Percentiles rank a stretch among this genome's conserved stretches.
Evolutionary conservation across 35 echinoderm and acorn worm genomes (phyloP).

Genomic region (Acanthaster planci): DNA sequence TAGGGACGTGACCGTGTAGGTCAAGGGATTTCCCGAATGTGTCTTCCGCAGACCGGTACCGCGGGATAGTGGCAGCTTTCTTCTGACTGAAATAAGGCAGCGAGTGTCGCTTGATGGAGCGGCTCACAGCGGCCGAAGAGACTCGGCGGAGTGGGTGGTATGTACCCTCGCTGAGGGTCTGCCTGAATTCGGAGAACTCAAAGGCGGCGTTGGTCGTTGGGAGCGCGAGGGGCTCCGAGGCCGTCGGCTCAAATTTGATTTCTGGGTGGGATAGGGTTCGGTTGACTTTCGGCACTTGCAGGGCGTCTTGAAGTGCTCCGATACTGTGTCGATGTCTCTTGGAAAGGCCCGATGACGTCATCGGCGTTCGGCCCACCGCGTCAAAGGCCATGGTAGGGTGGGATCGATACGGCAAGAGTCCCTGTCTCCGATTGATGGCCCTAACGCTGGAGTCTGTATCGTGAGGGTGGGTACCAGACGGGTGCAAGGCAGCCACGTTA

Average conservation of each 20-base stretch:
- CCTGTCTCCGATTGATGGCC: too few species aligned
- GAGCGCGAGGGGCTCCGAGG: neutral
- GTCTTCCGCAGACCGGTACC: conserved; percentile 3
- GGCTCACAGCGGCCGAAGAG: neutral
- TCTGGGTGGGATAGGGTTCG: neutral
- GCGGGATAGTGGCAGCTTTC: neutral
- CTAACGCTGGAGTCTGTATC: too few species aligned
- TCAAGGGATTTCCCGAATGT: neutral
- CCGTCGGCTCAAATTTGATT: neutral
- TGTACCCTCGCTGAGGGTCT: neutral
- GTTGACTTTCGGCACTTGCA: neutral
- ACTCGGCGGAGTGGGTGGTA: neutral
- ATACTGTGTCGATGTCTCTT: conserved; percentile 7
- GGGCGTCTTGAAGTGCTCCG: neutral
- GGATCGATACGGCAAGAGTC: too few species aligned
- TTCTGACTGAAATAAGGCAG: neutral
- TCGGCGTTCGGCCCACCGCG: neutral
- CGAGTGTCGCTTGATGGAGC: neutral
- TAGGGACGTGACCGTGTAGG: neutral
- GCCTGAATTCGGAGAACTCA: neutral
- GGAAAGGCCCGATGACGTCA: neutral
- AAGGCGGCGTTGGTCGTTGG: neutral
- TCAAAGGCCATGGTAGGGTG: neutral
- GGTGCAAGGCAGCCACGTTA: neutral
- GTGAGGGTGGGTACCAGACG: too few species aligned